Evolutionary conservation across 2,113 vertebrate species (phyloP).

Genomic region (Ameiurus melas): DNA sequence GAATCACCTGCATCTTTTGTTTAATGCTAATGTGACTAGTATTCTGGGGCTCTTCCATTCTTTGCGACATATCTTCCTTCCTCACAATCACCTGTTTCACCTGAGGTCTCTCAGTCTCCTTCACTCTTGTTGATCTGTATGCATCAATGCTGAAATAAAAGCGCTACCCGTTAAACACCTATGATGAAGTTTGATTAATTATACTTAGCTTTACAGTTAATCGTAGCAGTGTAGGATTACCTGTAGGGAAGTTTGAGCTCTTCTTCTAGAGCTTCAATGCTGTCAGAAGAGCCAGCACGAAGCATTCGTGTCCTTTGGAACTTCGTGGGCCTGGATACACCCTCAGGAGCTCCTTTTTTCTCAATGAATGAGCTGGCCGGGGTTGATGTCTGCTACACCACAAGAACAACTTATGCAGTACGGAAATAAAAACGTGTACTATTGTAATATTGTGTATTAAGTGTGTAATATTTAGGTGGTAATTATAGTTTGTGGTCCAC

Average conservation of each 20-base stretch:
- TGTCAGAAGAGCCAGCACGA: conserved; percentile 74
- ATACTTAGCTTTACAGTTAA: neutral
- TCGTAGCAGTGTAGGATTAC: conserved; percentile 61
- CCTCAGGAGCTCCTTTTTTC: conserved; percentile 69
- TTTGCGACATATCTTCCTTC: conserved; percentile 82
- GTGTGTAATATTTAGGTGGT: neutral
- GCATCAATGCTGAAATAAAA: conserved; percentile 80
- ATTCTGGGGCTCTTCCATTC: conserved; percentile 70
- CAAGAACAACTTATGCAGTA: neutral
- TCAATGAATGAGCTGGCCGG: conserved; percentile 74
- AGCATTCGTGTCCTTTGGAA: conserved; percentile 77
- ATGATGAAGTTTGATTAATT: neutral
- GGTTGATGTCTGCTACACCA: conserved; percentile 69
- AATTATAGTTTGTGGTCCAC: neutral
- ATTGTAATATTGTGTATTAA: too few species aligned
- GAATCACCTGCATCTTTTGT: conserved; percentile 88
- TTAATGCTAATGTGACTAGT: conserved; percentile 78
- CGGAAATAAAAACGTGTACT: neutral
- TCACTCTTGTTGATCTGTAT: conserved; percentile 89
- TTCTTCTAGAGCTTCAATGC: conserved; percentile 68
- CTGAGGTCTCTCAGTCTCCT: conserved; percentile 80
- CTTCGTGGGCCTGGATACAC: conserved; percentile 67
- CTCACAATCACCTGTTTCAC: conserved; percentile 88
- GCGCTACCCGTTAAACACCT: neutral
- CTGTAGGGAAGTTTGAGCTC: conserved; percentile 86